Base-by-base conservation (phyloP, 2,888 invertebrate species). In the Macroteleia sp. region DNA sequence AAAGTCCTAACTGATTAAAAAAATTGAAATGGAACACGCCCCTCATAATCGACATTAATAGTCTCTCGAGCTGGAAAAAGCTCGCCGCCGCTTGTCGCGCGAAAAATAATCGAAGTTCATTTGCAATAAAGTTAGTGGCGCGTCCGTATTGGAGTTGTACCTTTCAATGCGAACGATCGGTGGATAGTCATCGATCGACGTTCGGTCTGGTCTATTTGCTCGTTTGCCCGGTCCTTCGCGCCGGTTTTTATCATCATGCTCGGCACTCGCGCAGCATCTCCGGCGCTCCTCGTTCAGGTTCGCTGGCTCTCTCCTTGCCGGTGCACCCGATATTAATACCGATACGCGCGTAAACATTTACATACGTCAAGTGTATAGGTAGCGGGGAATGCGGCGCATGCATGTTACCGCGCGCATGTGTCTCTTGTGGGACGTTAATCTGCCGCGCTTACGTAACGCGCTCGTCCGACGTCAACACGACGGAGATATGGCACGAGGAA, bases 191-290 rank as follows among this genome's bases (percentile, higher is more conserved):
- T 61, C 59, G 61, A 75, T 67, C 61, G 61, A 42, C 39, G 52
- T 73, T 83, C 80, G 61, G 67, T 56, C 62, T 80, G 78, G 82
- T 81, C 80, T 81, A 79, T 83, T 83, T 83, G 81, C 77, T 83
- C 79, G 80, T 81, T 74, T 62, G 80, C 71, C 70, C 76, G 79
- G 77, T 75, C 79, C 77, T 76, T 64, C 69, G 66, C 62, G 17
- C 57, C 44, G 36, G 56, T 73, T 74, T 57, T 70, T 70, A 28
- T 74, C 71, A 54, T 69, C 54, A 42, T 41, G 52, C 14, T 54
- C 12, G 30, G 14, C 25, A 20, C 16, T 39, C 39, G 34, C 34
- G 34, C 34, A 9, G 8, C 48, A 4, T 66, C 50, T 64, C 30
- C 44, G 44, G 14, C 17, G 42, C 20, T 14, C 16, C 20, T 25